phyloP scores from a whole-genome alignment of 1,140 invertebrate genomes.

The Anastrepha ludens region DNA sequence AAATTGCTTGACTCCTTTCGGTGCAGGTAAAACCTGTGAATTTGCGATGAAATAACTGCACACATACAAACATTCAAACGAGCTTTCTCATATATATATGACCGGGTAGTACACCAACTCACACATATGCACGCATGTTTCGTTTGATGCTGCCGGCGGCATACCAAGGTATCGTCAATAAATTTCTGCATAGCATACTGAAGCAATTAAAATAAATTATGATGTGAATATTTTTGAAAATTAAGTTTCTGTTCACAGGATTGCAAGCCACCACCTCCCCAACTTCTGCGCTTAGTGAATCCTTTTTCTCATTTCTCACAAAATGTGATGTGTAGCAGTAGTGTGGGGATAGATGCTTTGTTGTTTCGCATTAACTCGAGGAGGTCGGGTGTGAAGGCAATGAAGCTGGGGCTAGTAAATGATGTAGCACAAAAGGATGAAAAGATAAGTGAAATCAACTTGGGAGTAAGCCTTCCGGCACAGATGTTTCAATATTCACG shows the following conservation, averaged over 20 bases:
- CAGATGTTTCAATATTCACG: conserved; percentile 50
- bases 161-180: conserved; percentile 12
- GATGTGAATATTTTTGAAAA: conserved; percentile 74
- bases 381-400: not conserved
- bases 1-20: not conserved
- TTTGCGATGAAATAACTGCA: not conserved
- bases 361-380: not conserved
- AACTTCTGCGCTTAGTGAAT: not conserved
- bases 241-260: conserved; percentile 62
- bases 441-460: conserved; percentile 72
- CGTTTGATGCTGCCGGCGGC: not conserved
- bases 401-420: not conserved
- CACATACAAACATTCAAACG: not conserved
- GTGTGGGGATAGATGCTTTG: not conserved
- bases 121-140: not conserved
- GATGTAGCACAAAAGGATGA: not conserved
- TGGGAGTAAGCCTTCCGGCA: conserved; percentile 65
- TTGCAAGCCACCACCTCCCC: too few relatives aligned
- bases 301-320: not conserved
- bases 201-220: conserved; percentile 74
- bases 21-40: not conserved
- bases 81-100: too few relatives aligned
- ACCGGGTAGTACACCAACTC: too few relatives aligned
- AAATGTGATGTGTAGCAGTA: not conserved
- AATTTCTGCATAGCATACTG: conserved; percentile 38